Evolutionary conservation across 23 tunicate species (phyloP).

Genomic region (Ciona savignyi): DNA sequence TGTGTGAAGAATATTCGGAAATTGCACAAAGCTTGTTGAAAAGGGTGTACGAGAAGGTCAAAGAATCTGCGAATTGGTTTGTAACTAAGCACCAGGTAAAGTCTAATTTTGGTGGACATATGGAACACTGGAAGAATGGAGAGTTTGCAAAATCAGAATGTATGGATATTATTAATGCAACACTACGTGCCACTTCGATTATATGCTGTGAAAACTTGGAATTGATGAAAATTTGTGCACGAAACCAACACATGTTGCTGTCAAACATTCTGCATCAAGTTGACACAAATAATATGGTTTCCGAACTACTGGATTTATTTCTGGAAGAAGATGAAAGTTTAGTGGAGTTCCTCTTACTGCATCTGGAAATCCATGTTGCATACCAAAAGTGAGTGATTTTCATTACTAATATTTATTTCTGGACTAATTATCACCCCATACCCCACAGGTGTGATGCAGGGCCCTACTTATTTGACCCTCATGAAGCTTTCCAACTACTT

Average conservation of each 20-base stretch:
- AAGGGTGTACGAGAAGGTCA: no score
- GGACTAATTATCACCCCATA: no score
- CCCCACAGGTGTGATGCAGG: background rate
- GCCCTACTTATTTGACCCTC: constrained; percentile 16
- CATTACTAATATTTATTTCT: no score
- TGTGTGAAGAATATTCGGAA: background rate
- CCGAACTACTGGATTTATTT: constrained; percentile 18
- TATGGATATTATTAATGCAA: background rate
- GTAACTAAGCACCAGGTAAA: no score
- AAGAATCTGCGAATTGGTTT: no score
- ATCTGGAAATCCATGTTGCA: constrained; percentile 4
- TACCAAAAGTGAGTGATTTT: background rate
- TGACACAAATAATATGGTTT: no score
- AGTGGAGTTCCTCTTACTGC: constrained; percentile 38
- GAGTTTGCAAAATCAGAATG: background rate
- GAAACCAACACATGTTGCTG: background rate
- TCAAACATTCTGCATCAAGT: background rate
- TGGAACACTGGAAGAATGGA: no score
- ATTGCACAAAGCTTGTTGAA: no score
- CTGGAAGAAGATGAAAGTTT: constrained; percentile 63
- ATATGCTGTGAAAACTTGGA: background rate
- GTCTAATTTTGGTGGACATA: background rate
- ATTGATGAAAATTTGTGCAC: background rate
- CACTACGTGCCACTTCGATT: background rate
- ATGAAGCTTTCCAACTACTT: constrained; percentile 21